These are phyloP conservation scores for Neoaliturus tenellus DNA, from an alignment of 2,888 invertebrate species.

Conservation along the genomic window DNA sequence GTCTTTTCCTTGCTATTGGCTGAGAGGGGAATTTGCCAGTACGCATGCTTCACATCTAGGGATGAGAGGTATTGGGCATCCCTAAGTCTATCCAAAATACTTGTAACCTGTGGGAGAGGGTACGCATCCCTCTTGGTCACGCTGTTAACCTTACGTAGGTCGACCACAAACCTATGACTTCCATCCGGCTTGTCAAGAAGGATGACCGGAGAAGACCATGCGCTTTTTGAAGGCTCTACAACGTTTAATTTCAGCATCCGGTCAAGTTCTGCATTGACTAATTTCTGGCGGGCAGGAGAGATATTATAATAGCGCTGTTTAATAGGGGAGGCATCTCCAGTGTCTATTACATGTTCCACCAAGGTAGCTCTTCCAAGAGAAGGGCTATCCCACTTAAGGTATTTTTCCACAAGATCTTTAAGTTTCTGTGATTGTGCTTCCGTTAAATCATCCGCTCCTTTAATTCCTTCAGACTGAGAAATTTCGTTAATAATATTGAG, in stretches of 20 bases:
- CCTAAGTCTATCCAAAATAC: slow-evolving; percentile 59
- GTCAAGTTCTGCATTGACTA: slow-evolving; percentile 63
- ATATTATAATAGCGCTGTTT: slow-evolving; percentile 39
- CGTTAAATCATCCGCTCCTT: not conserved
- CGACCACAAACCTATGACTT: slow-evolving; percentile 61
- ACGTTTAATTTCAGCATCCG: slow-evolving; percentile 64
- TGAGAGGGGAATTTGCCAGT: slow-evolving; percentile 62
- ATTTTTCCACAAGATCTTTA: not conserved
- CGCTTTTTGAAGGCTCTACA: slow-evolving; percentile 64
- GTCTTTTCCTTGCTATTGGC: slow-evolving; percentile 60
- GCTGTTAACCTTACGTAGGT: slow-evolving; percentile 60
- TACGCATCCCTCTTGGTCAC: slow-evolving; percentile 62
- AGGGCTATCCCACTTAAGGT: not conserved
- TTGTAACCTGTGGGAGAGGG: slow-evolving; percentile 60
- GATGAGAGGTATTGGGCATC: slow-evolving; percentile 52
- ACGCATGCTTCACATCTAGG: slow-evolving; percentile 61
- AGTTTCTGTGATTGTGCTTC: not conserved
- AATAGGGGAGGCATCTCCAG: slow-evolving; percentile 38
- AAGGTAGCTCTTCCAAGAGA: not conserved
- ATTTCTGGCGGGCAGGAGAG: slow-evolving; percentile 56
- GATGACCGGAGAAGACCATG: slow-evolving; percentile 66
- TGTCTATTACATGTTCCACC: slow-evolving; percentile 25
- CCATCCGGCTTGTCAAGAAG: slow-evolving; percentile 64
- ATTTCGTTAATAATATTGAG: no score
- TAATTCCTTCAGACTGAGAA: not conserved